Conservation (phyloP, 2,888 invertebrate species). For the Lochmaea capreae region DNA sequence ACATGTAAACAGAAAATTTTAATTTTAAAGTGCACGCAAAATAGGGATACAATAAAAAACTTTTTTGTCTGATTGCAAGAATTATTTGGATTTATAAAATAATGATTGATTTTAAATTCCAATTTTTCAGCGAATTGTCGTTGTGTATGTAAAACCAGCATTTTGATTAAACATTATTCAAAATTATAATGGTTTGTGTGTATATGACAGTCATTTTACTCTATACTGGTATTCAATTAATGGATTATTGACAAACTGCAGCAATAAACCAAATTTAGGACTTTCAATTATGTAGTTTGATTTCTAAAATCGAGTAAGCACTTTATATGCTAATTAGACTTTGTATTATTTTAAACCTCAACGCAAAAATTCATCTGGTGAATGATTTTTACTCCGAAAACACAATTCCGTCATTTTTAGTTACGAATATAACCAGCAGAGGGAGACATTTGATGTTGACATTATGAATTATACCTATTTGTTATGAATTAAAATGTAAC, state of each 20-base stretch:
- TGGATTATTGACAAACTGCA: constrained; percentile 55
- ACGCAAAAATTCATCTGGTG: not conserved
- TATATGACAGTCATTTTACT: constrained; percentile 51
- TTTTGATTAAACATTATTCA: constrained; percentile 38
- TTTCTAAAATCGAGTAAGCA: constrained; percentile 48
- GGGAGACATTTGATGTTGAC: too few species aligned
- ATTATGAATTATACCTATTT: too few species aligned
- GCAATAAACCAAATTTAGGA: constrained; percentile 53
- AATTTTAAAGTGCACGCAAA: too few species aligned
- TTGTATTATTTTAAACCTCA: constrained; percentile 9
- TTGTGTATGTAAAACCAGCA: constrained; percentile 16
- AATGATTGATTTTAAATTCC: constrained; percentile 16
- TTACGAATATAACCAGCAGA: too few species aligned
- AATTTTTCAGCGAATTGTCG: constrained; percentile 18
- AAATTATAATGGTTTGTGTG: constrained; percentile 45
- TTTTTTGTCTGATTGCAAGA: too few species aligned
- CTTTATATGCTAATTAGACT: constrained; percentile 54
- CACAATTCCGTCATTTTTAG: not conserved
- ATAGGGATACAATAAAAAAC: too few species aligned
- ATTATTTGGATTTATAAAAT: not conserved
- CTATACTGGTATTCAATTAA: constrained; percentile 56
- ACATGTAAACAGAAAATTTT: not conserved
- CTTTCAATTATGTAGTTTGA: constrained; percentile 55
- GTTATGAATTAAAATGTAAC: too few species aligned
- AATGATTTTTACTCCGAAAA: not conserved